Conservation (phyloP, 1,140 invertebrate species). For the Drosophila asahinai region DNA sequence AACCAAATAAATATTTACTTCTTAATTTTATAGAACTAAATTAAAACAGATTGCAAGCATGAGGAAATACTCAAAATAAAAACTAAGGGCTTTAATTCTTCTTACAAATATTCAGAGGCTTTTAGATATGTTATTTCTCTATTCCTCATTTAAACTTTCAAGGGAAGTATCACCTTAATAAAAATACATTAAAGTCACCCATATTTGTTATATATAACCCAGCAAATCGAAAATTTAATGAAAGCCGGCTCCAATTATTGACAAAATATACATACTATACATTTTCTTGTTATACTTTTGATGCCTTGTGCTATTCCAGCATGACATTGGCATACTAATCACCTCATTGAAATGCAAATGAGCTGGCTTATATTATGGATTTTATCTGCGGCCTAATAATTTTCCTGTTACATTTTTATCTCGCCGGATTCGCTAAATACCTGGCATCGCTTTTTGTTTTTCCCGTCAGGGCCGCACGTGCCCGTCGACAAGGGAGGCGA, state of each 20-base stretch:
- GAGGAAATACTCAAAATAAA: too few relatives aligned
- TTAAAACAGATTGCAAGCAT: too few relatives aligned
- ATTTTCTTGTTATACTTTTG: slow-evolving; percentile 17
- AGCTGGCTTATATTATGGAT: slow-evolving; percentile 63
- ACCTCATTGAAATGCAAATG: slow-evolving; percentile 82
- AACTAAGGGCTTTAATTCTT: too few relatives aligned
- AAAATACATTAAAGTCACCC: slow-evolving; percentile 2
- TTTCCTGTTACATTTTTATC: slow-evolving; percentile 63
- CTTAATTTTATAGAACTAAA: too few relatives aligned
- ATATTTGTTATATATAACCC: too few relatives aligned
- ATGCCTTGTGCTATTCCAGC: slow-evolving; percentile 19
- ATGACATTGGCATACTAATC: slow-evolving; percentile 69
- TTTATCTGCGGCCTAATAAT: slow-evolving; percentile 73
- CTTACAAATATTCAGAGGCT: too few relatives aligned
- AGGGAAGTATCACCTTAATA: background rate
- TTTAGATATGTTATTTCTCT: background rate
- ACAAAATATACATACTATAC: slow-evolving; percentile 12
- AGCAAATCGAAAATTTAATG: slow-evolving; percentile 3
- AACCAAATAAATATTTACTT: too few relatives aligned
- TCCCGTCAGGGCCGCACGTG: slow-evolving; percentile 35
- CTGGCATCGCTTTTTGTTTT: slow-evolving; percentile 40
- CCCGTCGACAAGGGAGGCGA: slow-evolving; percentile 15
- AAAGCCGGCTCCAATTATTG: slow-evolving; percentile 23
- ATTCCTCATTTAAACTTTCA: too few relatives aligned
- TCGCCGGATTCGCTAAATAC: slow-evolving; percentile 57